Conservation (phyloP, 2,113 vertebrate species). For the Cebus imitator region DNA sequence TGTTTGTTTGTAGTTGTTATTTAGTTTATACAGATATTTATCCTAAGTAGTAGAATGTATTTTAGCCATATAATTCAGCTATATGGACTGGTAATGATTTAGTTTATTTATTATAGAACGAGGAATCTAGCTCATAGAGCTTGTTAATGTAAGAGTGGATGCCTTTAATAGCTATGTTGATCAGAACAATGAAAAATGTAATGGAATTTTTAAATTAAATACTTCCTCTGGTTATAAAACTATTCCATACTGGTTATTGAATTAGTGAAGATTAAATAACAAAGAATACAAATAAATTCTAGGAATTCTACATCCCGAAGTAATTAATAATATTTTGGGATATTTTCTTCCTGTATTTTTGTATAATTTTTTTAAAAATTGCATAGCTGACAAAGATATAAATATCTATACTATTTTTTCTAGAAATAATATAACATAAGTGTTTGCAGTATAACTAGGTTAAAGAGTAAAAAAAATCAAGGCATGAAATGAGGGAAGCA, state of each 20-base stretch:
- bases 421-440: not conserved
- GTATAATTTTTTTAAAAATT: not conserved
- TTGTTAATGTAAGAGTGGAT: not conserved
- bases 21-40: not conserved
- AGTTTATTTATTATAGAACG: not conserved
- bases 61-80: not conserved
- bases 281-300: not conserved
- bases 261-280: not conserved
- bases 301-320: not conserved
- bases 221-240: not conserved
- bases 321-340: not conserved
- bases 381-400: not conserved
- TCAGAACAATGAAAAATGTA: not conserved
- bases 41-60: not conserved
- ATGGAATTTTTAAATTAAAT: not conserved
- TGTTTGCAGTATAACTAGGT: not conserved
- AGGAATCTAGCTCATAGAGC: not conserved
- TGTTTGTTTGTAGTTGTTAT: not conserved
- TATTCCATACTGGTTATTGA: not conserved
- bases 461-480: not conserved
- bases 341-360: not conserved
- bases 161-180: not conserved
- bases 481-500: not conserved
- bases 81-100: not conserved
- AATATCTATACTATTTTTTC: not conserved